A percentile compares a stretch with the other conserved stretches of the same genome.
These are phyloP conservation scores for Chymomyza amoena DNA, from an alignment of 2,888 invertebrate genomes.

Conservation along the genomic window DNA sequence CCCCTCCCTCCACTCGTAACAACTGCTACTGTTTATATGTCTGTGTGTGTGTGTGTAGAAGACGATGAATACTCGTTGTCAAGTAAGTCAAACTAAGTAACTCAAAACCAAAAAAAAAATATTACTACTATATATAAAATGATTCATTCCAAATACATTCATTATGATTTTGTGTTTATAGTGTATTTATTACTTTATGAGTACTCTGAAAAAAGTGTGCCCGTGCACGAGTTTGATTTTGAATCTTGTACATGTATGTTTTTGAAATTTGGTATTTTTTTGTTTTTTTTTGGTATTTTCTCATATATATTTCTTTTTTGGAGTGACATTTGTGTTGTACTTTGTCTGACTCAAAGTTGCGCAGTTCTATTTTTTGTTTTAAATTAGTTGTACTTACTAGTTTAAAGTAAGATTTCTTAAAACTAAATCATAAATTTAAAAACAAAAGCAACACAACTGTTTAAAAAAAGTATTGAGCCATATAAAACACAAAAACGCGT, in stretches of 20 bases:
- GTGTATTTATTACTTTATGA: slow-evolving; percentile 10
- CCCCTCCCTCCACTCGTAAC: slow-evolving; percentile 42
- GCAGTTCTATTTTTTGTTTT: not conserved
- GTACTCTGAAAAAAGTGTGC: slow-evolving; percentile 34
- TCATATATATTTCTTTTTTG: not conserved
- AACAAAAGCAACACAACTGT: slow-evolving; percentile 37
- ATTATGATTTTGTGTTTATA: slow-evolving; percentile 44
- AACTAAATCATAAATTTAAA: not conserved
- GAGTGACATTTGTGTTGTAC: slow-evolving; percentile 25
- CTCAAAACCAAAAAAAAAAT: slow-evolving; percentile 7
- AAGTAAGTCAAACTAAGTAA: slow-evolving; percentile 81
- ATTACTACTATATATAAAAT: not conserved
- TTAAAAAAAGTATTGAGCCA: slow-evolving; percentile 8
- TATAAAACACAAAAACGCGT: slow-evolving; percentile 13
- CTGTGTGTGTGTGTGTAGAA: slow-evolving; percentile 76
- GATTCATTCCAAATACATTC: not conserved
- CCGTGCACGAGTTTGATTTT: slow-evolving; percentile 51
- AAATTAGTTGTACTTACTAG: not conserved
- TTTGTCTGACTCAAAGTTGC: not conserved
- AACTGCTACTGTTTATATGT: slow-evolving; percentile 62
- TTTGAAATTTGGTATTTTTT: not conserved
- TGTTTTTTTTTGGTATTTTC: not conserved
- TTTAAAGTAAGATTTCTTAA: not conserved
- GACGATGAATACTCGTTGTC: slow-evolving; percentile 83
- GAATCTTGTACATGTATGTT: not conserved